Percentiles rank a stretch among this genome's conserved stretches.
Evolutionary conservation across 2,888 invertebrate species (phyloP).

Genomic region (Sisyra nigra): DNA sequence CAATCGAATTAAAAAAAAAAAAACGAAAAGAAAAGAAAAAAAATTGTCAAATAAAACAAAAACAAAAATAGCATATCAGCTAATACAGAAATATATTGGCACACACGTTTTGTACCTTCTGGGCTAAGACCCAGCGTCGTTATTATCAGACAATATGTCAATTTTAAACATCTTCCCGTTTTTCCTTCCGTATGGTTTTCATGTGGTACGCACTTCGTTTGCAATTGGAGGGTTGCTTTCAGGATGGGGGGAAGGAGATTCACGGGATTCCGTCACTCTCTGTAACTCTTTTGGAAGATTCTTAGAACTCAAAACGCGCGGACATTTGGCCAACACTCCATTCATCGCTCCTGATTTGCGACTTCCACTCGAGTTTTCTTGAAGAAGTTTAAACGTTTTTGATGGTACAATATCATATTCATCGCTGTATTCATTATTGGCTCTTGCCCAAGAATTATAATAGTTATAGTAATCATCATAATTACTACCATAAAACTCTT

Average conservation of each 20-base stretch:
- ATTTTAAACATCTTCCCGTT: constrained; percentile 14
- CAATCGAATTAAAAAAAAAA: constrained; percentile 2
- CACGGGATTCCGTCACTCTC: constrained; percentile 22
- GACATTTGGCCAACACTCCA: constrained; percentile 40
- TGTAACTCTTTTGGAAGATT: constrained; percentile 28
- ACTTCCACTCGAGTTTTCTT: constrained; percentile 27
- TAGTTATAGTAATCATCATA: constrained; percentile 35
- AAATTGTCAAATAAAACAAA: constrained; percentile 1
- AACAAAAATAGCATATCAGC: constrained; percentile 6
- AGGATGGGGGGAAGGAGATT: constrained; percentile 13
- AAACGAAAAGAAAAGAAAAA: too few relatives aligned
- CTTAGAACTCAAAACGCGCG: constrained; percentile 42
- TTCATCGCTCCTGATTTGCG: constrained; percentile 28
- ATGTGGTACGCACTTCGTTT: constrained; percentile 18
- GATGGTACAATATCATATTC: constrained; percentile 36
- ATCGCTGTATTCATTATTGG: constrained; percentile 17
- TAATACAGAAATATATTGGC: constrained; percentile 3
- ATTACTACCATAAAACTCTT: constrained; percentile 28
- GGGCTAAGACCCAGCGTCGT: constrained; percentile 17
- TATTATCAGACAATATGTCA: constrained; percentile 12
- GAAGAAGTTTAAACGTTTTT: constrained; percentile 36
- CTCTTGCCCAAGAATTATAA: constrained; percentile 35
- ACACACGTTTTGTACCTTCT: constrained; percentile 17
- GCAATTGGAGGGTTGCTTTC: constrained; percentile 16
- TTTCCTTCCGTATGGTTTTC: constrained; percentile 17